Evolutionary conservation across 2,797 vertebrate species (phyloP), one percentile per base, ranked within the genome.

Genomic region (Sebastes iracundus): DNA sequence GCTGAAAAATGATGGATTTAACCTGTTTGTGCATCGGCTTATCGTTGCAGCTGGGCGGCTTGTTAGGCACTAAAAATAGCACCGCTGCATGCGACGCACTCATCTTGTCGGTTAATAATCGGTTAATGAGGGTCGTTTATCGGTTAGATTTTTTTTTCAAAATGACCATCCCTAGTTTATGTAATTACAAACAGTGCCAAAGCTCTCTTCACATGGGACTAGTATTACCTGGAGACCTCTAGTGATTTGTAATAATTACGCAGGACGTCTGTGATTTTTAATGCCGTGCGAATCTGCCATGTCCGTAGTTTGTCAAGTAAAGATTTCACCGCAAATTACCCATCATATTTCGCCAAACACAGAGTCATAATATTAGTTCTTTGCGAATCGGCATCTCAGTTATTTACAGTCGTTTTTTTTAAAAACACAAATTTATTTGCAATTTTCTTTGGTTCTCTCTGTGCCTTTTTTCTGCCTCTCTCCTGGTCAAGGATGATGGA

Each of bases 81-180:
- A 14, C 38, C 13, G 13, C 38, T 42, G 38, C 38, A 42, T 42
- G 38, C 38, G 0, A 42, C 38, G 38, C 38, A 42, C 38, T 42
- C 38, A 42, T 42, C 38, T 42, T 16, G 38, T 42, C 13, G 5
- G 38, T 42, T 42, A 42, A 42, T 1, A 42, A 42, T 42, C 38
- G 0, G 0, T 42, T 42, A 42, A 42, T 0, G 0, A 42, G 13
- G 5, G 38, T 42, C 38, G 38, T 42, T 42, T 42, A 42, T 42
- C 13, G 38, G 38, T 42, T 6, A 42, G 13, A 42, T 13, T 28
- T 28, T 28, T 28, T 28, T 30, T 7, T 38, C 5, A 42, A 42
- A 42, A 42, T 42, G 0, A 42, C 38, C 38, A 42, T 42, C 38
- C 0, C 13, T 16, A 42, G 10, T 33, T 62, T 13, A 56, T 56